Base-by-base conservation (phyloP, 2,888 invertebrate genomes). In the Galerucella calmariensis region DNA sequence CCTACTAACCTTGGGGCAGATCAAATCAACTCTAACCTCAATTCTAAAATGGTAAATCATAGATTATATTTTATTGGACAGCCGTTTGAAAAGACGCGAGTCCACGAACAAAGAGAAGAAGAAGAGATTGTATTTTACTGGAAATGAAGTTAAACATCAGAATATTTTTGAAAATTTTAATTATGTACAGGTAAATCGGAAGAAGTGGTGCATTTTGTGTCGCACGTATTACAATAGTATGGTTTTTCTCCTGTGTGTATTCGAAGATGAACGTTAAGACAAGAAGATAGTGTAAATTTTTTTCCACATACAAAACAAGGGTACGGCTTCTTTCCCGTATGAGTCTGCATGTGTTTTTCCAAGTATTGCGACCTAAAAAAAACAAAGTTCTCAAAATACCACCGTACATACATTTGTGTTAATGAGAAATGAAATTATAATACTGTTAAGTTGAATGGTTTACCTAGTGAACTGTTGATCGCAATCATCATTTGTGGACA, bases 301-400 rank as follows among this genome's bases (percentile, higher is more conserved):
- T 86, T 87, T 5, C 84, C 85, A 65, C 87, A 87, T n/a, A 82
- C 82, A 48, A 82, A 82, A 79, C 86, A 87, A 11, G 82, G 79
- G 76, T 82, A 87, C 3, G 86, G 86, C 75, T 87, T 88, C 76
- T 87, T 87, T 4, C 89, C 90, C 0, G 89, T 89, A 79, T 90
- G 90, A 2, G 87, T 88, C 46, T 89, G 85, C 81, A 85, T 85
- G 80, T 90, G 90, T 44, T 86, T 88, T 76, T 89, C 89, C 66
- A 90, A 86, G 67, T 90, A 88, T 11, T 90, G 90, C n/a, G 89
- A 88, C 61, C 90, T 88, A 0, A 89, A 88, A 82, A 90, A 35
- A 35, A 35, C 5, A 27, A 5, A 4, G 8, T 8, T 35, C 35
- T 35, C 8, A 90, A 35, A 35, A 35, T 35, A 35, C 5, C 90